phyloP scores from a whole-genome alignment of 2,888 invertebrate genomes.

The Hermaeophaga mercurialis region DNA sequence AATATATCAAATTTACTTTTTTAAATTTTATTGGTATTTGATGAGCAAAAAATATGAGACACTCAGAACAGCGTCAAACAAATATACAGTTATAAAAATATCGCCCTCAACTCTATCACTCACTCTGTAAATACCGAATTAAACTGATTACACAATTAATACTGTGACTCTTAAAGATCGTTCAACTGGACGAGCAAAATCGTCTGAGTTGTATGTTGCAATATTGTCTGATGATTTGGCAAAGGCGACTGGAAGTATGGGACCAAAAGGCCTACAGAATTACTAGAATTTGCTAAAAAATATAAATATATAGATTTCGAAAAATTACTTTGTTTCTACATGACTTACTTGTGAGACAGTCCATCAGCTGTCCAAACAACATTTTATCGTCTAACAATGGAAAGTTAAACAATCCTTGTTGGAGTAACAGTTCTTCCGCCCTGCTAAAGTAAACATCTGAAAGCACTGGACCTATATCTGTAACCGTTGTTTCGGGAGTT shows the following conservation, averaged over 20 bases:
- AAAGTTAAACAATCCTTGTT: slow-evolving; percentile 50
- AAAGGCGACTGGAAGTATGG: slow-evolving; percentile 49
- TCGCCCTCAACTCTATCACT: no score
- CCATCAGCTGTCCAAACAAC: slow-evolving; percentile 47
- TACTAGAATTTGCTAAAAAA: slow-evolving; percentile 41
- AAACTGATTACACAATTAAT: neutral
- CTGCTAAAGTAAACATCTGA: slow-evolving; percentile 48
- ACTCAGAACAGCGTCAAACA: no score
- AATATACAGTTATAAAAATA: no score
- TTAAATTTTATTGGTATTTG: no score
- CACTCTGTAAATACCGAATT: neutral
- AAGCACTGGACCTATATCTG: slow-evolving; percentile 39
- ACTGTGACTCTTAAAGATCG: slow-evolving; percentile 32
- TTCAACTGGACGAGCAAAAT: slow-evolving; percentile 43
- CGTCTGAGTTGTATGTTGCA: slow-evolving; percentile 34
- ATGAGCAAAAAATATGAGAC: no score
- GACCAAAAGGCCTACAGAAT: slow-evolving; percentile 43
- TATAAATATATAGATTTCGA: slow-evolving; percentile 25
- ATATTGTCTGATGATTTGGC: slow-evolving; percentile 42
- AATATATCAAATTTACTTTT: no score
- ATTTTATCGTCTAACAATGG: slow-evolving; percentile 49
- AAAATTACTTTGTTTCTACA: neutral
- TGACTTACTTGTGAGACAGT: slow-evolving; percentile 45
- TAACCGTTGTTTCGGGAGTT: slow-evolving; percentile 1
- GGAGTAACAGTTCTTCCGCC: slow-evolving; percentile 50